These are phyloP conservation scores for Scalopus aquaticus DNA, from an alignment of 2,113 vertebrate species.

Conservation along the genomic window DNA sequence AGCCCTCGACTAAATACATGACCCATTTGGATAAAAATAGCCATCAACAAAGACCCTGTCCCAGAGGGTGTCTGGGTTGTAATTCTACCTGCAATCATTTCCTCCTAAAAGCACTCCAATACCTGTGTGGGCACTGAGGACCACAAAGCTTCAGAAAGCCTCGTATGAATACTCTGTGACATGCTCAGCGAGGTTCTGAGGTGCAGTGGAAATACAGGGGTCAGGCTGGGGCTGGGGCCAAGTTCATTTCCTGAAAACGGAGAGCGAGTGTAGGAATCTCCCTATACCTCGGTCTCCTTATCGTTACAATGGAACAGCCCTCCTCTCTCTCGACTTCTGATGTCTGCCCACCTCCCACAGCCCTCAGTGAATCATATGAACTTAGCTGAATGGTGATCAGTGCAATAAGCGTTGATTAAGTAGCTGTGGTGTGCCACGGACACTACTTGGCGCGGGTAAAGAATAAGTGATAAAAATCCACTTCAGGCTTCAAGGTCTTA, in stretches of 20 bases:
- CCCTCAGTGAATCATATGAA: neutral
- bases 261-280: neutral
- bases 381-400: neutral
- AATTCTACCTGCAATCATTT: neutral
- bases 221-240: fast-evolving
- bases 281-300: neutral
- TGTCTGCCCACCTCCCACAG: no score
- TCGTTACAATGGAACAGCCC: neutral
- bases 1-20: neutral
- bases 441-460: neutral
- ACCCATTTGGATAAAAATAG: neutral
- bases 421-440: neutral
- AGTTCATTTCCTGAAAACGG: neutral
- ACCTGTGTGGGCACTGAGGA: fast-evolving
- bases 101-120: neutral
- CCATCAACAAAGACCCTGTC: neutral
- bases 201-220: neutral
- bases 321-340: neutral
- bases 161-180: fast-evolving
- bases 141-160: neutral
- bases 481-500: neutral
- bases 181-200: fast-evolving
- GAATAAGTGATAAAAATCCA: neutral
- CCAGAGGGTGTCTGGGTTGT: fast-evolving
- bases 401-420: neutral